Conservation (phyloP, 1,140 invertebrate species). For the Drosophila aff. region DNA sequence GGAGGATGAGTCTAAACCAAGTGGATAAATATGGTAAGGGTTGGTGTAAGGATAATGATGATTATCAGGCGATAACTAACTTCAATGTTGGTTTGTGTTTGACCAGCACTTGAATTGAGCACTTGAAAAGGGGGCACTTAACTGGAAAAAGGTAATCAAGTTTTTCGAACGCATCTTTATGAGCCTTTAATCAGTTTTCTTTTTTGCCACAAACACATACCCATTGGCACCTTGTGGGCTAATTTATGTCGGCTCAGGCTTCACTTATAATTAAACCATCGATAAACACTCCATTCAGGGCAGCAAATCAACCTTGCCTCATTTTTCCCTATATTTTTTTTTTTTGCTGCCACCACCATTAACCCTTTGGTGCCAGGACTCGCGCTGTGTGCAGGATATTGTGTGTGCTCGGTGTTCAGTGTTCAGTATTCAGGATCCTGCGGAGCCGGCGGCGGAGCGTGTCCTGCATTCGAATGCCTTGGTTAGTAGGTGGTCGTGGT, state of each 20-base stretch:
- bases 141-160: not conserved
- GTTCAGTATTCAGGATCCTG: constrained; percentile 22
- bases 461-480: constrained; percentile 39
- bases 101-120: not conserved
- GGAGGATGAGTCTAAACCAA: not conserved
- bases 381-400: not conserved
- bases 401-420: not conserved
- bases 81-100: not conserved
- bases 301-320: constrained; percentile 27
- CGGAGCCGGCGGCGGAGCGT: constrained; percentile 21
- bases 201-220: not conserved
- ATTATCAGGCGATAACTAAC: not conserved
- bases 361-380: constrained; percentile 18
- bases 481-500: not conserved
- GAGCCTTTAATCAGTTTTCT: constrained; percentile 14
- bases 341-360: not conserved
- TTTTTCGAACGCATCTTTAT: constrained; percentile 9
- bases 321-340: not conserved
- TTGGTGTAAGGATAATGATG: not conserved
- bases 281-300: constrained; percentile 25
- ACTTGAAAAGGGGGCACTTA: too few relatives aligned
- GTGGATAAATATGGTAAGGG: not conserved
- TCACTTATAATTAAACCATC: constrained; percentile 35
- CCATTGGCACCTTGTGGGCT: constrained; percentile 9
- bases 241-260: constrained; percentile 21